Percentiles rank a stretch among this genome's conserved stretches.
Evolutionary conservation across 2,888 invertebrate genomes (phyloP).

Genomic region (Epinotia nisella): DNA sequence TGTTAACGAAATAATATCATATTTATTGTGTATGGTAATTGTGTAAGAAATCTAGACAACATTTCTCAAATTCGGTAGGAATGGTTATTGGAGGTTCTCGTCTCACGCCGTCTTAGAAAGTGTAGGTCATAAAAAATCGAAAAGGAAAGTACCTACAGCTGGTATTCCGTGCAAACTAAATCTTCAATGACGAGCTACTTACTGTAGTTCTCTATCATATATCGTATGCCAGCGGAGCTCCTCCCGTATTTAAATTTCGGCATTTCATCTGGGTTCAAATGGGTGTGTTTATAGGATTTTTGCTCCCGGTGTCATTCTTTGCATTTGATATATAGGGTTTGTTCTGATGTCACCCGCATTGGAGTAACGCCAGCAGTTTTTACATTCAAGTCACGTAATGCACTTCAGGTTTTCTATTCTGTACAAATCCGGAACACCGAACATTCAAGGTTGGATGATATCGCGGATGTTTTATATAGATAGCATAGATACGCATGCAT

Average conservation of each 20-base stretch:
- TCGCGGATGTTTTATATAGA: slow-evolving; percentile 44
- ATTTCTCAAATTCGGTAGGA: background rate
- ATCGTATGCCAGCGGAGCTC: background rate
- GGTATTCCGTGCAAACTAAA: background rate
- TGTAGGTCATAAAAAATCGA: background rate
- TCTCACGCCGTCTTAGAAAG: background rate
- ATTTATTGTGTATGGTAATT: too few species aligned
- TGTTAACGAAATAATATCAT: too few species aligned
- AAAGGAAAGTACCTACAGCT: too few species aligned
- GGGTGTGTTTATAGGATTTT: slow-evolving; percentile 44
- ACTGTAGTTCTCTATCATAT: background rate
- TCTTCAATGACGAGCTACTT: background rate
- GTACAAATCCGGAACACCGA: slow-evolving; percentile 40
- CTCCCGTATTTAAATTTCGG: background rate
- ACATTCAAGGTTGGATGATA: slow-evolving; percentile 52
- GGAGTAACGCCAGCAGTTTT: slow-evolving; percentile 57
- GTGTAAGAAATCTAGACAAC: too few species aligned
- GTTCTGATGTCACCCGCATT: slow-evolving; percentile 49
- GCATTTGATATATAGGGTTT: slow-evolving; percentile 16
- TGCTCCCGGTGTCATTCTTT: slow-evolving; percentile 44
- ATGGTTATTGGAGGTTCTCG: background rate
- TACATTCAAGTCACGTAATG: slow-evolving; percentile 44
- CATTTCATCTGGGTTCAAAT: slow-evolving; percentile 22
- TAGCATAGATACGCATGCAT: too few species aligned
- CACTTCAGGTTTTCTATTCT: slow-evolving; percentile 49